A percentile compares a stretch with the other conserved stretches of the same genome.
These are phyloP conservation scores for Acanthococcus lagerstroemiae DNA, from an alignment of 2,888 invertebrate species.

Conservation along the genomic window DNA sequence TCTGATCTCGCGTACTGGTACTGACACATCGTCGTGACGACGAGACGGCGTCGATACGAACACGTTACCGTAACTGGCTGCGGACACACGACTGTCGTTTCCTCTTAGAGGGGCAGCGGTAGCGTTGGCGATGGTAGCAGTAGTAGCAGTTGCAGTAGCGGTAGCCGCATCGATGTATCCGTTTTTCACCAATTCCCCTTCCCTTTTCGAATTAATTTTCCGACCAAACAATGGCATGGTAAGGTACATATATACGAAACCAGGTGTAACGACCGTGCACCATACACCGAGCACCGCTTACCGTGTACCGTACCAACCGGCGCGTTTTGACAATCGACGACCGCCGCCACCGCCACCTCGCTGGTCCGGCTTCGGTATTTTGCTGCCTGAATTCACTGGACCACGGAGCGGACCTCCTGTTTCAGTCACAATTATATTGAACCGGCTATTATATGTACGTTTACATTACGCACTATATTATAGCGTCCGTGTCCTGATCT, in stretches of 20 bases:
- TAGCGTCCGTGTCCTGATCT: no score
- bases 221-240: conserved; percentile 29
- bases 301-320: no score
- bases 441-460: no score
- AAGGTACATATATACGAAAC: conserved; percentile 12
- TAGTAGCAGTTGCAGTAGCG: background rate
- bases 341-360: background rate
- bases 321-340: conserved; percentile 16
- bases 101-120: background rate
- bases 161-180: conserved; percentile 11
- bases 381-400: conserved; percentile 28
- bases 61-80: background rate
- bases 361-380: conserved; percentile 10
- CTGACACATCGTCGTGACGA: background rate
- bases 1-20: conserved; percentile 15
- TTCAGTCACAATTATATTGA: conserved; percentile 14
- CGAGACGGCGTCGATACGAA: background rate
- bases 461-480: no score
- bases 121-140: background rate
- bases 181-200: conserved; percentile 22
- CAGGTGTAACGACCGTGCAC: conserved; percentile 28
- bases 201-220: conserved; percentile 15
- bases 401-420: conserved; percentile 26
- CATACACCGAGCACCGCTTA: no score
- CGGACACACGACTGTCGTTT: background rate